Evolutionary conservation across 1,140 invertebrate genomes (phyloP), one percentile per base, ranked within the genome.

Genomic region (Ericerus pela): DNA sequence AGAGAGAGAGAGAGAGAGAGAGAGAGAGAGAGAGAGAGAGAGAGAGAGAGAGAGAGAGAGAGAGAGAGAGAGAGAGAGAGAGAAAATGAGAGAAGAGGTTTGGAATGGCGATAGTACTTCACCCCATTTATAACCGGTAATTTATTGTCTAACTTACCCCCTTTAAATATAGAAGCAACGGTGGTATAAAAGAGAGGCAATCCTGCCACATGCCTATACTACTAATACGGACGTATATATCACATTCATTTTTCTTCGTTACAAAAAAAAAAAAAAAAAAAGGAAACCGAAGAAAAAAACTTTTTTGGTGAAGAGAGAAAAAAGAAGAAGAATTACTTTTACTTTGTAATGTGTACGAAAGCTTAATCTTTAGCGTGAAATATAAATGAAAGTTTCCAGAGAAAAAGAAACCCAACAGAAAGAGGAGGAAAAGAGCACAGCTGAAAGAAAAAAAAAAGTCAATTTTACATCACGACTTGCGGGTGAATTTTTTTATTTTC

Each of bases 191-290:
- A 47, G 41, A 47, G 30, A 33, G 41, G 41, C 41, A 47, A 47
- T 47, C 12, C 41, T 47, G 41, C 41, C 41, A 47, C 41, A 47
- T 47, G 41, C 41, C 41, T 47, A 47, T 47, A 47, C 41, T 47
- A 47, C 41, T 47, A 47, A 47, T 47, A 47, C 41, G 20, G 41
- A 47, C 41, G 41, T 47, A 47, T 47, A 47, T 47, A 47, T 47
- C 41, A 47, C 41, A 47, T 41, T 41, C 37, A 41, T 47, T 47
- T 47, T 47, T 47, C 41, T 47, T 47, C 41, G 41, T 47, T 47
- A 24, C 26, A 14, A 47, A 47, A 20, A 47, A 47, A 47, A 47
- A 47, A 47, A 22, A 20, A 24, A 16, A 16, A 16, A 41, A 41
- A 41, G 20, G 37, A 16, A 41, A 41, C 14, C 14, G n/a, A 41